These are phyloP conservation scores for Alcedo atthis DNA, from an alignment of 2,797 vertebrate genomes.

Conservation along the genomic window DNA sequence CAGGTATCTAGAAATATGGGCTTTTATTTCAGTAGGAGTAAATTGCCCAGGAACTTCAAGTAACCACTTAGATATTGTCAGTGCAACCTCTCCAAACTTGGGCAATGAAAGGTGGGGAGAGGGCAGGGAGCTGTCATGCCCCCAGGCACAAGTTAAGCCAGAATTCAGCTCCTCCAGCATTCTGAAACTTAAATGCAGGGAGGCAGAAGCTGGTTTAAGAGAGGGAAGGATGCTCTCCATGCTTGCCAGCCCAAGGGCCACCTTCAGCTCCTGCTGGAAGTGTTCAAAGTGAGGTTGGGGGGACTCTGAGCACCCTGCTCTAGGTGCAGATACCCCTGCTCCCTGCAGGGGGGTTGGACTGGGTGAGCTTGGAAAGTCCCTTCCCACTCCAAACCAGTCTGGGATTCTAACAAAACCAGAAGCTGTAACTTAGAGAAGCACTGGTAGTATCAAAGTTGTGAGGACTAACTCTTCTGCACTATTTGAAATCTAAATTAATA, in stretches of 20 bases:
- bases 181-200: not conserved
- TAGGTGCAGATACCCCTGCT: too few species aligned
- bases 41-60: not conserved
- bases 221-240: not conserved
- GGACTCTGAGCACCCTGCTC: not conserved
- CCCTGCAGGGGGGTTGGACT: not conserved
- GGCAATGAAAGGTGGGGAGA: not conserved
- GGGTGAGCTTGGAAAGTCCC: not conserved
- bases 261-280: not conserved
- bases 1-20: not conserved
- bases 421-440: not conserved
- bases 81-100: not conserved
- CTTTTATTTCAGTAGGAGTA: not conserved
- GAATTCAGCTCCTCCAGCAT: not conserved
- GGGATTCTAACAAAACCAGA: not conserved
- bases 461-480: not conserved
- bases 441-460: not conserved
- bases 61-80: fast-evolving
- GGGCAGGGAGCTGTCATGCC: not conserved
- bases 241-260: not conserved
- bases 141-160: not conserved
- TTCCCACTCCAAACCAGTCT: not conserved
- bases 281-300: not conserved
- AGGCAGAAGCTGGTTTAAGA: not conserved
- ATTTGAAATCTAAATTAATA: not conserved